Percentiles rank a stretch among this genome's conserved stretches.
phyloP scores from a whole-genome alignment of 2,113 vertebrate species.

The Psephotus haematonotus region DNA sequence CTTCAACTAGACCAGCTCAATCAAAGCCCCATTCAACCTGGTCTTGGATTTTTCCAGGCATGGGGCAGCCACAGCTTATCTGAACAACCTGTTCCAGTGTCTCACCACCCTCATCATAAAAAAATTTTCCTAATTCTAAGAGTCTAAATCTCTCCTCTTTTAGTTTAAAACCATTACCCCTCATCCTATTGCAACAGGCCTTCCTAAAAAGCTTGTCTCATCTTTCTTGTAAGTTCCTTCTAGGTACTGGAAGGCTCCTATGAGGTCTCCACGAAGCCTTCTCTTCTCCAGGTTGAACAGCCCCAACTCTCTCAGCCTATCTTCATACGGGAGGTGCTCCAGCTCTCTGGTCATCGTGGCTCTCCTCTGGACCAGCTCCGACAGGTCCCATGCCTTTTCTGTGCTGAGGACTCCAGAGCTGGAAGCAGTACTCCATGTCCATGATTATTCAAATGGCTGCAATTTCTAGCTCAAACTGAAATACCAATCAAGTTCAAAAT shows the following conservation, averaged over 20 bases:
- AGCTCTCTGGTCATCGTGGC: neutral
- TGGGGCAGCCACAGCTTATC: fast-evolving
- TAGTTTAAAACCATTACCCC: neutral
- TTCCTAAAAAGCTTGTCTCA: neutral
- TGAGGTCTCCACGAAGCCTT: neutral
- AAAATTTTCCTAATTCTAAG: neutral
- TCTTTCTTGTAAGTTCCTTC: fast-evolving
- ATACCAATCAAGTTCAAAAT: neutral
- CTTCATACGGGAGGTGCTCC: neutral
- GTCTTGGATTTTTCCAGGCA: neutral
- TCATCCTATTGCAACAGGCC: neutral
- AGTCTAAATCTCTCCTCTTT: neutral
- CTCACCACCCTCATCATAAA: neutral
- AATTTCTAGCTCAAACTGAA: neutral
- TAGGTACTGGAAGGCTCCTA: no score
- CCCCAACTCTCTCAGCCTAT: neutral
- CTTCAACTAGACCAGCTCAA: neutral
- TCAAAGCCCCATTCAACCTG: neutral
- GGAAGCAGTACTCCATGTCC: neutral
- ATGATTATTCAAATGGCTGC: neutral
- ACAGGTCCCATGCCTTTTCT: neutral
- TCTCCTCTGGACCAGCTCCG: neutral
- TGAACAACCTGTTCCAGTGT: neutral
- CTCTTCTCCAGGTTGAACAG: neutral
- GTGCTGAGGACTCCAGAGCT: neutral